A percentile compares a stretch with the other conserved stretches of the same genome.
phyloP scores from a whole-genome alignment of 2,888 invertebrate species.

The Agrilus mali region DNA sequence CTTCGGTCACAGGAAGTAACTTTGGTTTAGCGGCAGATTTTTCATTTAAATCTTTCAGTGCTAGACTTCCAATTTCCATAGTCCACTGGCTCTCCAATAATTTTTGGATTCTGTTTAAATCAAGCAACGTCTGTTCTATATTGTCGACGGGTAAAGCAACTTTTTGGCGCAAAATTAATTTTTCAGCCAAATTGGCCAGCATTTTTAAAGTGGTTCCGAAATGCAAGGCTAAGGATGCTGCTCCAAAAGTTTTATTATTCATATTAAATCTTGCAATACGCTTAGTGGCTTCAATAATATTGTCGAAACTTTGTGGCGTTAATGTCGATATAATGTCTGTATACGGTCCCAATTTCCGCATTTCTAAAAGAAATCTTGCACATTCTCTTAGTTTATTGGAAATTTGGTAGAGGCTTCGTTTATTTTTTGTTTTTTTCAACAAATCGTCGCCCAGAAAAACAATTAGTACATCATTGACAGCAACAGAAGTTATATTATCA shows the following conservation, averaged over 20 bases:
- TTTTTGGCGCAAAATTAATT: slow-evolving; percentile 9
- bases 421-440: slow-evolving; percentile 4
- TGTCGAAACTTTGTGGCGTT: slow-evolving; percentile 7
- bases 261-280: slow-evolving; percentile 6
- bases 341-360: slow-evolving; percentile 1
- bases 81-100: slow-evolving; percentile 9
- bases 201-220: slow-evolving; percentile 10
- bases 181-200: slow-evolving; percentile 10
- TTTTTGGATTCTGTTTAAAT: slow-evolving; percentile 8
- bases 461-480: slow-evolving; percentile 6
- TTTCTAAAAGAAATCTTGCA: slow-evolving; percentile 4
- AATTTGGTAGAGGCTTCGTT: slow-evolving; percentile 3
- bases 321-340: slow-evolving; percentile 3
- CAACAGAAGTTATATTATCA: slow-evolving; percentile 4
- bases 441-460: slow-evolving; percentile 4
- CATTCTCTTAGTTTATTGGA: slow-evolving; percentile 5
- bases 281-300: slow-evolving; percentile 7
- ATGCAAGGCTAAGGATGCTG: slow-evolving; percentile 9
- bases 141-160: slow-evolving; percentile 5
- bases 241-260: slow-evolving; percentile 10
- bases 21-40: slow-evolving; percentile 6
- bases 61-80: slow-evolving; percentile 10
- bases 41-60: slow-evolving; percentile 10
- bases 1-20: slow-evolving; percentile 4
- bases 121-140: slow-evolving; percentile 4